These are phyloP conservation scores for Emydura subglobosa DNA, from an alignment of 2,113 vertebrate species.

Conservation along the genomic window DNA sequence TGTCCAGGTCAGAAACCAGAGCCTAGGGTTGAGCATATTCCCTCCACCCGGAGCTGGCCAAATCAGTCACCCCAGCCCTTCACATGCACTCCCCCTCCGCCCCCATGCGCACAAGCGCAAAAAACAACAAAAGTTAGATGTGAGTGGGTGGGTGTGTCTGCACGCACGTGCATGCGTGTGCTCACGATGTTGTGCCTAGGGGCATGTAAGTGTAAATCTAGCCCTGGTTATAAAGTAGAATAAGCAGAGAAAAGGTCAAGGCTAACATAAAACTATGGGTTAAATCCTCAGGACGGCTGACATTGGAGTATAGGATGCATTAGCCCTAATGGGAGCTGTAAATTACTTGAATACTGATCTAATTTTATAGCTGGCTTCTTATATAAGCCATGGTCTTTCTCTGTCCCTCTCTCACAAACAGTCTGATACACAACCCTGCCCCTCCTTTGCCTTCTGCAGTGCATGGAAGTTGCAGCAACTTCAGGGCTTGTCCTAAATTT, in stretches of 20 bases:
- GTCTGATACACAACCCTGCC: background rate
- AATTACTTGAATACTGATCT: background rate
- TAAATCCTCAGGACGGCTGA: background rate
- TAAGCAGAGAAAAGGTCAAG: background rate
- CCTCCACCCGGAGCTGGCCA: no score
- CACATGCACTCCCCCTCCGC: no score
- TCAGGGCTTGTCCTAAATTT: background rate
- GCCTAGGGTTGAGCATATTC: no score
- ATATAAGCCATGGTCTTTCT: background rate
- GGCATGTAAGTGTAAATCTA: no score
- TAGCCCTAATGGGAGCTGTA: background rate
- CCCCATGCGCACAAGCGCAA: no score
- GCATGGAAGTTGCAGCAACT: background rate
- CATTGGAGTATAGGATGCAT: background rate
- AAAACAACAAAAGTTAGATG: no score
- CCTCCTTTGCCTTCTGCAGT: background rate
- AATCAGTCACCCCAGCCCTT: no score
- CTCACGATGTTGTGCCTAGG: no score
- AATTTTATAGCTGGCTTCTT: background rate
- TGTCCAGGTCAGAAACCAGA: no score
- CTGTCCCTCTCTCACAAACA: background rate
- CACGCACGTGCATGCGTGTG: no score
- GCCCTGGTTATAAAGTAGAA: background rate
- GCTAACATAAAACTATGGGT: background rate
- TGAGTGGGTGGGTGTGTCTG: no score